Evolutionary conservation across 1,140 invertebrate species (phyloP).

Genomic region (Hirudo medicinalis): DNA sequence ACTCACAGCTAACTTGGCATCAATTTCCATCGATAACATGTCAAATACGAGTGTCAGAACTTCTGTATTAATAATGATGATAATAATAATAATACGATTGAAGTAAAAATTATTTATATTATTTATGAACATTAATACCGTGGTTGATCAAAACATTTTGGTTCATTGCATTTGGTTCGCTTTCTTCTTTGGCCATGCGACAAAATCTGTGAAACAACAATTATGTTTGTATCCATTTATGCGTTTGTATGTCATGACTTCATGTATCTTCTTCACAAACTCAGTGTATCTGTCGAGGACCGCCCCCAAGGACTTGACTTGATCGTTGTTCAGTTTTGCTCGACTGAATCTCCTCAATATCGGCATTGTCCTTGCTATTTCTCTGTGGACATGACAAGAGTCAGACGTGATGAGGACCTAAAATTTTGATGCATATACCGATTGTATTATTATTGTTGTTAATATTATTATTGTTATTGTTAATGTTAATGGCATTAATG

Average conservation of each 20-base stretch:
- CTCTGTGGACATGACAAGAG: conserved; percentile 29
- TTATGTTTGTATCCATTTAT: too few relatives aligned
- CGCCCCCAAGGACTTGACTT: conserved; percentile 28
- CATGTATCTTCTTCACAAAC: conserved; percentile 2
- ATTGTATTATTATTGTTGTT: not conserved
- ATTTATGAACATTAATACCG: conserved; percentile 27
- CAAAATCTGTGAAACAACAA: conserved; percentile 17
- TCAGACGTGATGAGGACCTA: conserved; percentile 35
- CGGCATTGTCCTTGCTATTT: conserved; percentile 29
- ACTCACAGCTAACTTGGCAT: conserved; percentile 34
- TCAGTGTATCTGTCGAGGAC: conserved; percentile 28
- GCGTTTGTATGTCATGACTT: too few relatives aligned
- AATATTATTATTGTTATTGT: not conserved
- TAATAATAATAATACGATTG: conserved; percentile 29
- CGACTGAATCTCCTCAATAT: conserved; percentile 28
- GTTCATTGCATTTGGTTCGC: conserved; percentile 36
- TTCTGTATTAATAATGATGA: conserved; percentile 22
- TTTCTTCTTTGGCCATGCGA: conserved; percentile 20
- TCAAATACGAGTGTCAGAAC: conserved; percentile 26
- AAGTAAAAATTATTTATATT: conserved; percentile 15
- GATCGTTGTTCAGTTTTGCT: conserved; percentile 31
- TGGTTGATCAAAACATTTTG: conserved; percentile 40
- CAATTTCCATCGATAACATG: conserved; percentile 35
- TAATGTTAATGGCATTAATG: not conserved
- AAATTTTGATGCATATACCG: conserved; percentile 1